Percentiles rank a stretch among this genome's conserved stretches.
phyloP scores from a whole-genome alignment of 2,113 vertebrate species.

The Odontophorus gujanensis region DNA sequence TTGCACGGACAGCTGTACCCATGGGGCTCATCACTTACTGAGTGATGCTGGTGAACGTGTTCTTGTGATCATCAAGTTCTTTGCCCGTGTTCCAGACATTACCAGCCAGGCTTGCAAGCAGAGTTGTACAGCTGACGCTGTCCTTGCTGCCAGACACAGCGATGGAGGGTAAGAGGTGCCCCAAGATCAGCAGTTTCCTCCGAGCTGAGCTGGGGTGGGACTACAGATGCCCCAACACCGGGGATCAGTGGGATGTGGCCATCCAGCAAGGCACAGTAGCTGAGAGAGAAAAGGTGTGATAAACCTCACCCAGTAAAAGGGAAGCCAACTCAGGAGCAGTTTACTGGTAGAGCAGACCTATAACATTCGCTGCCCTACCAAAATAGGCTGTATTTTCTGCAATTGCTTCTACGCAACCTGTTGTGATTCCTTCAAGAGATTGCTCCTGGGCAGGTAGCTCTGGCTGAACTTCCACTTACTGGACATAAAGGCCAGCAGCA shows the following conservation, averaged over 20 bases:
- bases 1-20: background rate
- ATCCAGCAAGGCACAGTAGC: background rate
- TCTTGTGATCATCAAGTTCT: background rate
- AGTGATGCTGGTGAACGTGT: background rate
- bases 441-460: background rate
- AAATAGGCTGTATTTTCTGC: background rate
- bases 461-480: background rate
- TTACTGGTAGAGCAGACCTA: background rate
- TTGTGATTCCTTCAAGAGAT: background rate
- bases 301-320: background rate
- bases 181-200: background rate
- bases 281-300: background rate
- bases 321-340: background rate
- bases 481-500: background rate
- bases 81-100: background rate
- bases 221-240: accelerated
- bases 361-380: background rate
- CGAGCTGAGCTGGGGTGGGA: background rate
- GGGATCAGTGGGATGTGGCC: background rate
- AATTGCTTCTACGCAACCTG: background rate
- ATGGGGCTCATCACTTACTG: background rate
- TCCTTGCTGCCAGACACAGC: background rate
- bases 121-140: background rate
- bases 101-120: background rate
- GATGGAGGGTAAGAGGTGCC: background rate